Evolutionary conservation across 1,140 invertebrate species (phyloP), one percentile per base, ranked within the genome.

Genomic region (Holotrichia oblita): DNA sequence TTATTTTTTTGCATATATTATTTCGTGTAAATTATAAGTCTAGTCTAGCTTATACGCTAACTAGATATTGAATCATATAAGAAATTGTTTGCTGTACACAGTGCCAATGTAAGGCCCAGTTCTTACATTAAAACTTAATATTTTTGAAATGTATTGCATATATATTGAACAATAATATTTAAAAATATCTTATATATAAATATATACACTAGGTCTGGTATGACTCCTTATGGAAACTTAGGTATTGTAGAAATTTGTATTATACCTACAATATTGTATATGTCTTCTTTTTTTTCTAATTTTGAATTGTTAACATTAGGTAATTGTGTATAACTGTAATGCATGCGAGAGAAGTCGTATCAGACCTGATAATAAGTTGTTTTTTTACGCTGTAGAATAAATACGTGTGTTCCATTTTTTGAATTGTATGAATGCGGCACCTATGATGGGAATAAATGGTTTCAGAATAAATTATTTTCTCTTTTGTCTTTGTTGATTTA

Each of bases 371-470:
- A 76, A 41, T 76, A 76, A 42, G 74, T 44, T 44, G 74, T 3
- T 24, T 76, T 42, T 76, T 44, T 76, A 76, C 40, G 74, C 42
- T 76, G 42, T 44, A 76, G 74, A 73, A 40, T 73, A 73, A 40
- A 73, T 73, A 40, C n/a, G 72, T 73, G 72, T 73, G 72, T 73
- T 73, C 72, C 72, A 73, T 73, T 73, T 73, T 73, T 17, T 40
- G 59, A 64, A 64, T 73, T 76, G 74, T 76, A 76, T 76, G 74
- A 44, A 48, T 76, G 74, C 48, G 74, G 74, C 74, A 76, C 74
- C 20, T 76, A 76, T 27, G 17, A 76, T 76, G 74, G 74, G 74
- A 76, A 76, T 76, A 76, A 76, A 76, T 76, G 74, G 74, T 76
- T 76, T 76, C 34, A 76, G 34, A 76, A 44, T 48, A 76, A 40